Base-by-base conservation (phyloP, 92 coral and sea anemone species). In the Epizoanthus scotinus region DNA sequence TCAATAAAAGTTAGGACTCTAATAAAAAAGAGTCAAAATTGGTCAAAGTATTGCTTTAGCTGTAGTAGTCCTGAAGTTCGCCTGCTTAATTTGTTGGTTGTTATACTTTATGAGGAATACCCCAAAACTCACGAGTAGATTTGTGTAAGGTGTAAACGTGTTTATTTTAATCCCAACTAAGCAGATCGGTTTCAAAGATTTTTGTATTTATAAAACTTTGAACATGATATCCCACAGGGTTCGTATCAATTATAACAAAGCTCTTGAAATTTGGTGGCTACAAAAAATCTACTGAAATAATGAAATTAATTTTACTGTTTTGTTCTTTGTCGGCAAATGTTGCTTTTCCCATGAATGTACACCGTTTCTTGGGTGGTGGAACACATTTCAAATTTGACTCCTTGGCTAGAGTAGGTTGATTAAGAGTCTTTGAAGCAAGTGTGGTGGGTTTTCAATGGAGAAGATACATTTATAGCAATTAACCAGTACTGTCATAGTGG, bases 401-500 rank as follows among this genome's bases (percentile, higher is more conserved):
- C 55, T 50, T 18, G 38, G 63, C 25, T 26, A 67, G 10, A 75
- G 26, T n/a, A 36, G 40, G 61, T 75, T 75, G 29, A 60, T 34
- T 50, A 27, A 54, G 61, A 54, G 54, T 27, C 52, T 44, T 44
- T 44, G 52, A 44, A 44, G 52, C 52, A 44, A 44, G 52, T 44
- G 52, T 44, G 52, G 52, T 44, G 36, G 13, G 56, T 27, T 75
- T 75, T 75, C 67, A 75, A 75, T 58, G 68, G 52, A 34, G 22
- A 21, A 75, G 36, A 74, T 34, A 57, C 80, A 40, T 58, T 75
- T 75, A 54, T 74, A 18, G 81, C 67, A 75, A 75, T 75, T 75
- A 75, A 55, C 81, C n/a, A 2, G 81, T 40, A 54, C 81, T 75
- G 81, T 75, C 81, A 75, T 17, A 75, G 79, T 28, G 38, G 79